A percentile compares a stretch with the other conserved stretches of the same genome.
Conservation (phyloP, 2,888 invertebrate genomes). For the Ecdyonurus torrentis region DNA sequence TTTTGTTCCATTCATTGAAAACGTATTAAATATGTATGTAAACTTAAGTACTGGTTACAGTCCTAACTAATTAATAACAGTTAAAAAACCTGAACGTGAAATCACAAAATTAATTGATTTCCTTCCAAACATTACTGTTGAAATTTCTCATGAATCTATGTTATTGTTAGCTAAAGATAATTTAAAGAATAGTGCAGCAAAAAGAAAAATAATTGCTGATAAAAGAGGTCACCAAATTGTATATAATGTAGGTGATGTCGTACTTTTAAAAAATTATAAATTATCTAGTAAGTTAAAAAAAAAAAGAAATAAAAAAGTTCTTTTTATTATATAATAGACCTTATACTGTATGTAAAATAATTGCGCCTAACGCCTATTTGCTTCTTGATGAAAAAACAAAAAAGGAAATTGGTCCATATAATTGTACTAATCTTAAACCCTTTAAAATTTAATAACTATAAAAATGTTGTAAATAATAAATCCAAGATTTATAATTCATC, state of each 20-base stretch:
- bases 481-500: no score
- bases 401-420: not conserved
- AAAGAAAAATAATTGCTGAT: not conserved
- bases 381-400: not conserved
- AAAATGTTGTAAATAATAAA: no score
- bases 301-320: not conserved
- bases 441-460: no score
- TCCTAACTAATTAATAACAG: not conserved
- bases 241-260: not conserved
- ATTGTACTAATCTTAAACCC: not conserved
- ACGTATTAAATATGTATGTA: not conserved
- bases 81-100: not conserved
- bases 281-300: not conserved
- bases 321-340: not conserved
- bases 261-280: not conserved
- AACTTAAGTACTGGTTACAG: not conserved
- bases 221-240: not conserved
- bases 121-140: not conserved
- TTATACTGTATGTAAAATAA: not conserved
- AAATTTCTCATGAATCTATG: no score
- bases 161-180: not conserved
- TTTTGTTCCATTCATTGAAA: not conserved
- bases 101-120: not conserved
- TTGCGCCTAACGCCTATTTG: not conserved
- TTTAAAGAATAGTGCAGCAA: not conserved